Percentiles rank a stretch among this genome's conserved stretches.
Evolutionary conservation across 2,113 vertebrate genomes (phyloP).

Genomic region (Grus americana): DNA sequence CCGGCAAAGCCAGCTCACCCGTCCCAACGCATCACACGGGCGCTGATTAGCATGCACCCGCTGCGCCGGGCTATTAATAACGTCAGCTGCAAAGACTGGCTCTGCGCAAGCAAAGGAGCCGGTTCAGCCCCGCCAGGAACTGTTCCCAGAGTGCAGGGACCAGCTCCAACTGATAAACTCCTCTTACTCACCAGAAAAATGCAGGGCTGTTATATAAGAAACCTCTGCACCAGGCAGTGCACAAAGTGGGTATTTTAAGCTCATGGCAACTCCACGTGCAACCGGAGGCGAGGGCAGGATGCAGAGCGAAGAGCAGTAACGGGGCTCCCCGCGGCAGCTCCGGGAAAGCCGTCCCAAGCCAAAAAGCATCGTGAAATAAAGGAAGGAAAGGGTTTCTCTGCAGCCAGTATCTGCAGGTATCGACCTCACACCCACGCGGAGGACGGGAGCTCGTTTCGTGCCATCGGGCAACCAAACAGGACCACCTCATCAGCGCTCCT

Average conservation of each 20-base stretch:
- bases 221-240: not conserved
- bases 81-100: not conserved
- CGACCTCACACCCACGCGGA: fast-evolving
- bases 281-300: not conserved
- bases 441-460: fast-evolving
- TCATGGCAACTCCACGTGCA: not conserved
- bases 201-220: not conserved
- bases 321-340: not conserved
- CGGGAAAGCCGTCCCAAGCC: not conserved
- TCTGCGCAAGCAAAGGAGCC: not conserved
- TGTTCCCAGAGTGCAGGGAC: not conserved
- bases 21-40: not conserved
- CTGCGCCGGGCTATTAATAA: not conserved
- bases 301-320: not conserved
- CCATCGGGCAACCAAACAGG: not conserved
- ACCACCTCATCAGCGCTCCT: not conserved
- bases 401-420: not conserved
- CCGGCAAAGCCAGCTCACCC: not conserved
- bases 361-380: not conserved
- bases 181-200: slow-evolving; percentile 9
- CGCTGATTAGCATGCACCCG: not conserved
- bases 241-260: not conserved
- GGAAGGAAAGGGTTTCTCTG: not conserved
- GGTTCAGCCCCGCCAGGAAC: not conserved
- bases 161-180: not conserved